These are phyloP conservation scores for Sebastes trivittatus DNA, from an alignment of 2,797 vertebrate species.

Conservation along the genomic window DNA sequence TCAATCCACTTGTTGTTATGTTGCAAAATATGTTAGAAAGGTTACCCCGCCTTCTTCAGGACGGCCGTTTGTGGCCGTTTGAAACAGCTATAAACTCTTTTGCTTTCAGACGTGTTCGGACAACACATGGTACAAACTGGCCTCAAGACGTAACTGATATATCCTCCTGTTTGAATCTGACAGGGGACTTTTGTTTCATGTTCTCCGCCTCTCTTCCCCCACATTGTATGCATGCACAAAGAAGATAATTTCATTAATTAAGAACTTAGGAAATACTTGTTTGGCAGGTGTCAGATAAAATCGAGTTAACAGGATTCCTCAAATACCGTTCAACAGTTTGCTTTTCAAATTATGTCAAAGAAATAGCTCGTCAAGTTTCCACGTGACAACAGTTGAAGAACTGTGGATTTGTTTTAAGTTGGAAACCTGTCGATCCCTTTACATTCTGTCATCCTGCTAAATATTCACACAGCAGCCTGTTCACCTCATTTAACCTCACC, in stretches of 20 bases:
- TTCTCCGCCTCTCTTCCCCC: background rate
- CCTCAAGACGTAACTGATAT: background rate
- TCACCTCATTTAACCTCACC: constrained; percentile 31
- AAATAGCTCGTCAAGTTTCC: background rate
- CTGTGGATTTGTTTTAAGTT: background rate
- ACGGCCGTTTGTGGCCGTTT: too few relatives aligned
- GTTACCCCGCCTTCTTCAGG: background rate
- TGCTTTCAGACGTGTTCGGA: background rate
- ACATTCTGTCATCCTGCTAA: background rate
- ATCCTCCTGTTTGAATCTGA: background rate
- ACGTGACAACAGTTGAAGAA: background rate
- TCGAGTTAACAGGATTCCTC: background rate
- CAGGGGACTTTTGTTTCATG: background rate
- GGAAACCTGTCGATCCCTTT: background rate
- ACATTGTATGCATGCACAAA: background rate
- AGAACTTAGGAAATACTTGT: background rate
- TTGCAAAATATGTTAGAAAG: background rate
- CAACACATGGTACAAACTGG: background rate
- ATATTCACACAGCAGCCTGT: background rate
- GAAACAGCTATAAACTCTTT: background rate
- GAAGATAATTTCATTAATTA: background rate
- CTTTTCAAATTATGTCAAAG: background rate
- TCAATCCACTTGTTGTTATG: background rate
- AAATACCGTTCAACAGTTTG: background rate
- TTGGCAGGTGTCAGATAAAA: constrained; percentile 5